These are phyloP conservation scores for Lymantria dispar DNA, from an alignment of 2,888 invertebrate genomes.

Conservation along the genomic window DNA sequence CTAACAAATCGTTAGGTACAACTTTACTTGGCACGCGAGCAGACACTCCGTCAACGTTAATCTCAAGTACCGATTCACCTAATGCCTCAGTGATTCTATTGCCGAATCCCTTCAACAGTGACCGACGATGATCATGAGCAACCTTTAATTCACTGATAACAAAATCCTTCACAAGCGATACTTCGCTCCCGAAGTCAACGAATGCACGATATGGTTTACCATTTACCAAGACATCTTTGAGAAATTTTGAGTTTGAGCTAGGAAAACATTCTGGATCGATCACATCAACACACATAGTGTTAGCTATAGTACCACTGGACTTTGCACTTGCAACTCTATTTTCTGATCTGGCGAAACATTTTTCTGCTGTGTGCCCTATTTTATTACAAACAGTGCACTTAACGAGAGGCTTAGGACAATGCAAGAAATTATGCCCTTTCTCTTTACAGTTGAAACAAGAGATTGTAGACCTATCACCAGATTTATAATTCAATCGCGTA, in stretches of 20 bases:
- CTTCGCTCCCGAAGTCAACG: background rate
- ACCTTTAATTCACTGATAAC: background rate
- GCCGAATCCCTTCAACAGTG: background rate
- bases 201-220: background rate
- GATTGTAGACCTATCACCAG: background rate
- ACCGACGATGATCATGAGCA: background rate
- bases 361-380: background rate
- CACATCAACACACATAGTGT: background rate
- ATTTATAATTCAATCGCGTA: background rate
- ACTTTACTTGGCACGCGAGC: background rate
- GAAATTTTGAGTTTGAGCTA: background rate
- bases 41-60: background rate
- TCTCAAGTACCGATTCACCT: background rate
- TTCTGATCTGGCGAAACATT: background rate
- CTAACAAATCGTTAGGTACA: background rate
- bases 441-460: background rate
- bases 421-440: background rate
- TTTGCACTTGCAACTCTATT: background rate
- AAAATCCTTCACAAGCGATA: background rate
- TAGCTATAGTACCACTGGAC: background rate
- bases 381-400: conserved; percentile 1
- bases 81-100: background rate
- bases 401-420: conserved; percentile 1
- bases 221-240: background rate
- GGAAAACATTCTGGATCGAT: background rate